Base-by-base conservation (phyloP, 2,888 invertebrate species). In the Ormyrus nitidulus region DNA sequence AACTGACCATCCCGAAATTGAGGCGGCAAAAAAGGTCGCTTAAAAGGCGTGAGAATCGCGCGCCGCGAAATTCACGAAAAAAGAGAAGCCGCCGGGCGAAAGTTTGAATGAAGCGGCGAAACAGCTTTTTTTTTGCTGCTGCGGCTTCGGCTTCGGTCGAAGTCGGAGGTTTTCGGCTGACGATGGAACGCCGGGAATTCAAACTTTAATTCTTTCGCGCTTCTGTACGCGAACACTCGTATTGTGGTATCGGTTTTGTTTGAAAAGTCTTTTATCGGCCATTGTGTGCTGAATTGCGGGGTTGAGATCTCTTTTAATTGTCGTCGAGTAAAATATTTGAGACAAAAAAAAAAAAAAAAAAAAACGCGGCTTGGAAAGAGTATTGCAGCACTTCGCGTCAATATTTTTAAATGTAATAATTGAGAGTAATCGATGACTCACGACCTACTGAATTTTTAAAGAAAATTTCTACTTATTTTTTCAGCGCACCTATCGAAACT, bases 81-180 rank as follows among this genome's bases (percentile, higher is more conserved):
- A 34, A 34, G 34, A 34, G 34, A 34, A 34, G 34, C 34, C 34
- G 34, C 11, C 9, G 13, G 9, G 48, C 65, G 74, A 51, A 6
- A n/a, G 77, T 56, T 68, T 77, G 77, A 70, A 77, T 77, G 77
- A 64, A 75, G 64, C 77, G 77, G 53, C 49, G 58, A 76, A 69
- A 54, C 61, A 4, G 34, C 34, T 34, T 34, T 34, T 34, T 34
- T 13, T 53, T 46, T 19, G 58, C 46, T 8, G 5, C 11, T 6
- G 34, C 44, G 48, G 72, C 73, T 48, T 75, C 66, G 4, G 34
- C 34, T 34, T 34, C 34, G 34, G 34, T 34, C 34, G 4, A 4
- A 34, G 34, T 34, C 34, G 34, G 34, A 3, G 34, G 4, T 34
- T 34, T 34, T 34, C 34, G 34, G 34, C 34, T 34, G 34, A 34